Evolutionary conservation across 2,888 invertebrate species (phyloP).

Genomic region (Cartodere bifasciata): DNA sequence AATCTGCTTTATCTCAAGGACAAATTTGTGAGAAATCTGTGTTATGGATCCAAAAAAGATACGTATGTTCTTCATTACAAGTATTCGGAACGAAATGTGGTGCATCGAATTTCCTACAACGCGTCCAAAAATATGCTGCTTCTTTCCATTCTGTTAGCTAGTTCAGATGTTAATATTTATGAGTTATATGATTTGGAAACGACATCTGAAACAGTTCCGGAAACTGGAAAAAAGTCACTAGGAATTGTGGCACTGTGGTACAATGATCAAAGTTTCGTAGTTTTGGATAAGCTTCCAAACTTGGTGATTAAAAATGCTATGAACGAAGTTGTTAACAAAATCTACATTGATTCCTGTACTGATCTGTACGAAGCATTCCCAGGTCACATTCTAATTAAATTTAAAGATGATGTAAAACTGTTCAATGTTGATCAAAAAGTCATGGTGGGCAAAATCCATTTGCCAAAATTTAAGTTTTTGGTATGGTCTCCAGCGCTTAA

Average conservation of each 20-base stretch:
- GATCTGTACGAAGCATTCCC: slow-evolving; percentile 95
- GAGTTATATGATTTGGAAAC: slow-evolving; percentile 33
- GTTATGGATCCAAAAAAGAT: too few species aligned
- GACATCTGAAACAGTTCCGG: too few species aligned
- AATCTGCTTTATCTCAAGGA: slow-evolving; percentile 87
- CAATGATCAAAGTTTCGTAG: slow-evolving; percentile 86
- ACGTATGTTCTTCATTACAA: too few species aligned
- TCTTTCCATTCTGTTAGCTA: not conserved
- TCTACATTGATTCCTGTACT: slow-evolving; percentile 69
- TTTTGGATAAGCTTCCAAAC: slow-evolving; percentile 79
- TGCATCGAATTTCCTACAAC: slow-evolving; percentile 76
- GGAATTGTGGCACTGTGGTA: slow-evolving; percentile 86
- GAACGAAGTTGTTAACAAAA: slow-evolving; percentile 85
- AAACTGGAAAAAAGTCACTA: slow-evolving; percentile 52
- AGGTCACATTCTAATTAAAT: slow-evolving; percentile 75
- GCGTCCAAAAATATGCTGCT: slow-evolving; percentile 33
- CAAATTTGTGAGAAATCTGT: slow-evolving; percentile 65
- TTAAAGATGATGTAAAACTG: slow-evolving; percentile 77
- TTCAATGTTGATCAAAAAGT: slow-evolving; percentile 57
- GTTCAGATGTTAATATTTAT: slow-evolving; percentile 1
- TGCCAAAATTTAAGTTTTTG: slow-evolving; percentile 73
- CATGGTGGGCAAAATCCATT: slow-evolving; percentile 65
- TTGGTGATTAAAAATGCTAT: slow-evolving; percentile 83
- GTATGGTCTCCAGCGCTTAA: slow-evolving; percentile 90
- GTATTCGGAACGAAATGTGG: slow-evolving; percentile 81